These are phyloP conservation scores for Zygaena filipendulae DNA, from an alignment of 2,888 invertebrate genomes.

Conservation along the genomic window DNA sequence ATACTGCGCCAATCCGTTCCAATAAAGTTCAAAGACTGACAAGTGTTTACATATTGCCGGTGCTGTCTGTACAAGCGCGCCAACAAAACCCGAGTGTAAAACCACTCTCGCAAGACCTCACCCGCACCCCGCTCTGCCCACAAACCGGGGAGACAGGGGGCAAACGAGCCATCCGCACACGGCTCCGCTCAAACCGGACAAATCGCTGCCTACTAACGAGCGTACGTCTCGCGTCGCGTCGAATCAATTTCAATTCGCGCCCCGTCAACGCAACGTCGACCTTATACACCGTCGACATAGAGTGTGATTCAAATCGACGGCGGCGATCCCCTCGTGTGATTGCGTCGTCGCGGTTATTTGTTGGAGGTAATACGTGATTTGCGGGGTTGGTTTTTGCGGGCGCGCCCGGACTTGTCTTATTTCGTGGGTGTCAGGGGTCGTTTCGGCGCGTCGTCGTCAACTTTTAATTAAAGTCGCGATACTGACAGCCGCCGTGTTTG, in stretches of 20 bases:
- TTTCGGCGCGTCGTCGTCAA: conserved; percentile 23
- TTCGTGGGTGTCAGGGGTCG: neutral
- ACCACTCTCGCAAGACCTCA: conserved; percentile 28
- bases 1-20: too few species aligned
- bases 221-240: conserved; percentile 44
- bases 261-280: too few species aligned
- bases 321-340: too few species aligned
- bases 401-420: neutral
- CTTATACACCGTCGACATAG: too few species aligned
- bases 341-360: conserved; percentile 42
- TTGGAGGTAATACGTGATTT: conserved; percentile 59
- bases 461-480: conserved; percentile 45
- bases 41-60: too few species aligned
- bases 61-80: too few species aligned
- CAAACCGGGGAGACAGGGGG: conserved; percentile 20
- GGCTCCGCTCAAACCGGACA: conserved; percentile 22
- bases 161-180: conserved; percentile 27
- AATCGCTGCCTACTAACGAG: conserved; percentile 29
- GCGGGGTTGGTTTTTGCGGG: conserved; percentile 35
- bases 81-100: conserved; percentile 20
- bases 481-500: too few species aligned
- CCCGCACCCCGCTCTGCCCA: conserved; percentile 18
- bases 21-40: too few species aligned
- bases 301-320: conserved; percentile 37
- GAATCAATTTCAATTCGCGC: conserved; percentile 58